Evolutionary conservation across 2,113 vertebrate species (phyloP).

Genomic region (Tretioscincus oriximinensis): DNA sequence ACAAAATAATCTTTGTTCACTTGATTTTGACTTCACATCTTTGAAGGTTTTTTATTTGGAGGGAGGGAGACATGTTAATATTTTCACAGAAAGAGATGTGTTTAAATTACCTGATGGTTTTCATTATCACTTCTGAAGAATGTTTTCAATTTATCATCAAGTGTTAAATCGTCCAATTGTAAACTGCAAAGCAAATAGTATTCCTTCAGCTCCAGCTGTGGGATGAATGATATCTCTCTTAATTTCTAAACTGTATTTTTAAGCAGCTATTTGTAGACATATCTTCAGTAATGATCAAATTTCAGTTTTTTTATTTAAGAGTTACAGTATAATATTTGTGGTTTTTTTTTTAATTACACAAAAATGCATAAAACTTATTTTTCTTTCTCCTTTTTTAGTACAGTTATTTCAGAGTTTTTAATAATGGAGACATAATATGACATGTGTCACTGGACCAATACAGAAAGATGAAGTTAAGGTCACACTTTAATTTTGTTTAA

Average conservation of each 20-base stretch:
- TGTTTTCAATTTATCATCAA: background rate
- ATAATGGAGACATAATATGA: background rate
- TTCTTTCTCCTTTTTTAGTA: background rate
- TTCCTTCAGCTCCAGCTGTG: background rate
- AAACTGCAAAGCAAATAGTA: constrained; percentile 6
- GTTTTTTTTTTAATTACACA: background rate
- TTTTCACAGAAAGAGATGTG: background rate
- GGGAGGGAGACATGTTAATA: background rate
- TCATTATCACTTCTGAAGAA: constrained; percentile 1
- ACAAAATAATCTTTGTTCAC: background rate
- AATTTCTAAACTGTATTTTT: background rate
- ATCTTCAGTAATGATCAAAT: background rate
- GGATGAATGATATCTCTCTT: constrained; percentile 8
- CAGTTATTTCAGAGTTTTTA: background rate
- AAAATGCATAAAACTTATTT: background rate
- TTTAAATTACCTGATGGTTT: background rate
- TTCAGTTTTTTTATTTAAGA: no score
- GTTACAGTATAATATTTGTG: no score
- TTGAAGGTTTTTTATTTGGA: background rate
- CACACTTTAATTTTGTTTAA: no score
- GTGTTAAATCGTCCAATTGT: constrained; percentile 11
- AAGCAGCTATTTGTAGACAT: background rate
- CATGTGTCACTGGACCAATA: no score
- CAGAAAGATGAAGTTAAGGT: no score
- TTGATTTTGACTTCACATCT: background rate